Evolutionary conservation across 1,140 invertebrate genomes (phyloP), one percentile per base, ranked within the genome.

Genomic region (Mycetomoellerius zeteki): DNA sequence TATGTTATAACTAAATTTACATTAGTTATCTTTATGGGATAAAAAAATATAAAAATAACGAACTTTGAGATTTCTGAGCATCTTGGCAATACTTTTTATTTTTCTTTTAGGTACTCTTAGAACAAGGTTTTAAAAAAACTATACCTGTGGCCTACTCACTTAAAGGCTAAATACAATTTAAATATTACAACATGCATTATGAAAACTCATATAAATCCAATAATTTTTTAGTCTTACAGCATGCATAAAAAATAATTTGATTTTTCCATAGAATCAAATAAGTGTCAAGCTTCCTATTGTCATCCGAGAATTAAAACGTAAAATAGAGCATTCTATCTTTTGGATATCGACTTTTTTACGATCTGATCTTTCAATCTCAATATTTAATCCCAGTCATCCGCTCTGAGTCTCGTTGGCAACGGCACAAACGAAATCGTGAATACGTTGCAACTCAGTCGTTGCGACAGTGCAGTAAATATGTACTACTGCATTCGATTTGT

Each of bases 401-500:
- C 19, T 37, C 3, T 24, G 19, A 47, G 37, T 27, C 24, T 19
- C 33, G 24, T 77, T n/a, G 56, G 14, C 58, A 27, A 33, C 21
- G 37, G 33, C 2, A 60, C 73, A n/a, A 62, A 77, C 33, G 2
- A 72, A 72, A 72, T 50, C 10, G n/a, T 7, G 33, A 56, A 76
- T 37, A 54, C 33, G 14, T 77, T 16, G 7, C 33, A 16, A 24
- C 33, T 62, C 12, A 2, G 16, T 43, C 16, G 14, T 43, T 24
- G 21, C 52, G 14, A 58, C 7, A 37, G 2, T 47, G 37, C 16
- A 37, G 16, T 62, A 62, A 77, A 77, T 77, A 62, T 43, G 21
- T 58, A 37, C 33, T 27, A 64, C 24, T 16, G 43, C 43, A 21
- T 69, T 67, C 62, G 30, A 69, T 80, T 58, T 52, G 47, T 69